These are phyloP conservation scores for Papilio glaucus DNA, from an alignment of 1,140 invertebrate genomes.

Conservation along the genomic window DNA sequence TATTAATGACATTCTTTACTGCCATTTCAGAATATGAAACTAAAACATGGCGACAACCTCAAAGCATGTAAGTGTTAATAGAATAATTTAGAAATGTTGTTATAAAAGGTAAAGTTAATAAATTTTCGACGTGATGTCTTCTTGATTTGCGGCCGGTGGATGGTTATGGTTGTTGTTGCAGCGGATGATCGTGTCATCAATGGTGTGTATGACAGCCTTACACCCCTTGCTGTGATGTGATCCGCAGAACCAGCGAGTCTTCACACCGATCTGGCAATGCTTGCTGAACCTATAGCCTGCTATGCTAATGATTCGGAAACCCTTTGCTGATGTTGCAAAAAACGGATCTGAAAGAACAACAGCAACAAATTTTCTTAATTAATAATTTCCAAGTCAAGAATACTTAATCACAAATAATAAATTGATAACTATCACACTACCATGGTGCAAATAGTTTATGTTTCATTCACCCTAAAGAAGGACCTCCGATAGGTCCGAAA, in stretches of 20 bases:
- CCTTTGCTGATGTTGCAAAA: constrained; percentile 39
- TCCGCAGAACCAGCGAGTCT: constrained; percentile 47
- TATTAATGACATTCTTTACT: no score
- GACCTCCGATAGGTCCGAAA: no score
- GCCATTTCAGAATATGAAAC: no score
- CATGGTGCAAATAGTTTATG: no score
- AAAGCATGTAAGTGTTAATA: no score
- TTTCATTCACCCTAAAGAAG: no score
- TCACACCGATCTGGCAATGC: constrained; percentile 27
- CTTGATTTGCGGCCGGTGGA: background rate
- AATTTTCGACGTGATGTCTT: background rate
- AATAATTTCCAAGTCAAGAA: background rate
- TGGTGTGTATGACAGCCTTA: constrained; percentile 47
- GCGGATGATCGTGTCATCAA: constrained; percentile 43
- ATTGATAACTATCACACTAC: background rate
- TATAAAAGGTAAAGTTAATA: background rate
- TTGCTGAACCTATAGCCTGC: constrained; percentile 42
- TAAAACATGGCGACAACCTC: no score
- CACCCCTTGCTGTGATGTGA: constrained; percentile 47
- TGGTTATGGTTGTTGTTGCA: constrained; percentile 50
- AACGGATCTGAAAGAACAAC: constrained; percentile 38
- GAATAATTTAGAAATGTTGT: no score
- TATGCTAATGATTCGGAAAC: constrained; percentile 41
- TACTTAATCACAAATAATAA: background rate
- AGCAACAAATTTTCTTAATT: no score